Percentiles rank a stretch among this genome's conserved stretches.
Evolutionary conservation across 2,797 vertebrate species (phyloP).

Genomic region (Bovichtus diacanthus): DNA sequence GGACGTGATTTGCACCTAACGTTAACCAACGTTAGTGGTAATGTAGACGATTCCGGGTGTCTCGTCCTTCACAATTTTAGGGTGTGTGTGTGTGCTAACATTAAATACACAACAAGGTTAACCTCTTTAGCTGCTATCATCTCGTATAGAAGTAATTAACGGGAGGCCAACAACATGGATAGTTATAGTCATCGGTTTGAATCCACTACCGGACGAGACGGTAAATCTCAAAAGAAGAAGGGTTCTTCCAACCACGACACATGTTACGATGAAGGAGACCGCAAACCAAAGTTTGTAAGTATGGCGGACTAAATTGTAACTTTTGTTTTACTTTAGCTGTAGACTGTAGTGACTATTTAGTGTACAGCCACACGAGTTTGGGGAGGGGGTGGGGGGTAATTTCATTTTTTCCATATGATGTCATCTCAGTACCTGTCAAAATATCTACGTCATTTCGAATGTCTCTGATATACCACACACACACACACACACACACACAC

Average conservation of each 20-base stretch:
- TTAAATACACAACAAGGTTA: neutral
- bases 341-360: too few species aligned
- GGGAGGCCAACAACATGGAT: conserved; percentile 60
- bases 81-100: neutral
- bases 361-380: too few species aligned
- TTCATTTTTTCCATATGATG: neutral
- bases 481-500: too few species aligned
- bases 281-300: conserved; percentile 84
- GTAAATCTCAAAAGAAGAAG: conserved; percentile 80
- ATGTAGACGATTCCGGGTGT: neutral
- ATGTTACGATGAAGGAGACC: conserved; percentile 74
- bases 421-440: neutral
- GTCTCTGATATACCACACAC: neutral
- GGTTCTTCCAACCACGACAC: conserved; percentile 44
- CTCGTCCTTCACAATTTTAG: neutral
- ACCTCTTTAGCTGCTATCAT: neutral
- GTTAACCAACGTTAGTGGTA: neutral
- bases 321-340: neutral
- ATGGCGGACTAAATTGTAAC: neutral
- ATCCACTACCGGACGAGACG: conserved; percentile 63
- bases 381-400: neutral
- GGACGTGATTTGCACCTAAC: neutral
- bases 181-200: conserved; percentile 69
- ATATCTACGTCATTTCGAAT: neutral
- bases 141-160: neutral